A percentile compares a stretch with the other conserved stretches of the same genome.
phyloP scores from a whole-genome alignment of 1,140 invertebrate genomes.

The Hyphantria cunea region DNA sequence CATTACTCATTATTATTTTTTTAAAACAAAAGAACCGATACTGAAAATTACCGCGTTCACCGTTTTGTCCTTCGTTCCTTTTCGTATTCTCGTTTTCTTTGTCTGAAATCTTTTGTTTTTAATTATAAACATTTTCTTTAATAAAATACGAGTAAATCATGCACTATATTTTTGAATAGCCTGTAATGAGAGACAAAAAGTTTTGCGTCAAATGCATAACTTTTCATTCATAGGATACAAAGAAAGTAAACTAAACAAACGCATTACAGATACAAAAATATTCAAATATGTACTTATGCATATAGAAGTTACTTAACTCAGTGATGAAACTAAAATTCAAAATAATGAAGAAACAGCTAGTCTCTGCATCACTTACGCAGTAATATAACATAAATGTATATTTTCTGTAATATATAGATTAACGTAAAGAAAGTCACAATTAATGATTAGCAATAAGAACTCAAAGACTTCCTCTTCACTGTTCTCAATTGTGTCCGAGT shows the following conservation, averaged over 20 bases:
- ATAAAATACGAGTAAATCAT: slow-evolving; percentile 5
- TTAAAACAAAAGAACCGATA: neutral
- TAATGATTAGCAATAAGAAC: slow-evolving; percentile 18
- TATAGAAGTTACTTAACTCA: no score
- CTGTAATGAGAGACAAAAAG: neutral
- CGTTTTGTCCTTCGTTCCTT: neutral
- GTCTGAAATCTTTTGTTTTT: slow-evolving; percentile 1
- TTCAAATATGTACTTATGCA: no score
- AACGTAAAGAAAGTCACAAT: slow-evolving; percentile 22
- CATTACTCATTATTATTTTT: neutral
- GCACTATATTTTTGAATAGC: neutral
- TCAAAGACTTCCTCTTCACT: slow-evolving; percentile 19
- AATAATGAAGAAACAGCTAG: slow-evolving; percentile 1
- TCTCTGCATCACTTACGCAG: neutral
- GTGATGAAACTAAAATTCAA: neutral
- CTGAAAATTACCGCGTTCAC: no score
- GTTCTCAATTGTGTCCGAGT: slow-evolving; percentile 31
- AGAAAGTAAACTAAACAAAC: slow-evolving; percentile 4
- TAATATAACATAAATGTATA: slow-evolving; percentile 6
- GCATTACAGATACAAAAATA: neutral
- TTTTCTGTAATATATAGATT: slow-evolving; percentile 12
- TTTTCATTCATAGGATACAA: slow-evolving; percentile 1
- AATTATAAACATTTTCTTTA: slow-evolving; percentile 1
- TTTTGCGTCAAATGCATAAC: slow-evolving; percentile 5
- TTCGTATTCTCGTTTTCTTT: neutral